A percentile compares a stretch with the other conserved stretches of the same genome.
These are phyloP conservation scores for Potamarius usumacintae DNA, from an alignment of 2,113 vertebrate genomes.

Conservation along the genomic window DNA sequence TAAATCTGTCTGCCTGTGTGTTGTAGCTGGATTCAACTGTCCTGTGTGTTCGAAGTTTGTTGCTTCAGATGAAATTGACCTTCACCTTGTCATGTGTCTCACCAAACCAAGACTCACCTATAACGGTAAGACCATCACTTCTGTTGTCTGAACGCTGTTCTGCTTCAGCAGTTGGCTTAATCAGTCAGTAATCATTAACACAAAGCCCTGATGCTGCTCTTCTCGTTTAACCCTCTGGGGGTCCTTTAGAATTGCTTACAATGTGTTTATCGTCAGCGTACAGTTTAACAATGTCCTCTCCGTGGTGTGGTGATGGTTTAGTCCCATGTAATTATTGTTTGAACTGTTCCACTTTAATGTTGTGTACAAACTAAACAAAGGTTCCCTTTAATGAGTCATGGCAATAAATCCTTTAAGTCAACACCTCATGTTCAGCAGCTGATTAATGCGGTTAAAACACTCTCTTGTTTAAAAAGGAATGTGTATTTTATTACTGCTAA, in stretches of 20 bases:
- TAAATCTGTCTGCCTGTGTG: neutral
- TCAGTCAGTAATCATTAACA: constrained; percentile 33
- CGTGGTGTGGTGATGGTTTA: neutral
- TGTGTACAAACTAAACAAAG: neutral
- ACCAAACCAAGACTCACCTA: constrained; percentile 94
- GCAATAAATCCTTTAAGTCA: neutral
- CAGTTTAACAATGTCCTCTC: neutral
- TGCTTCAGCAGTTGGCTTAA: neutral
- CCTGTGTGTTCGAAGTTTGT: constrained; percentile 96
- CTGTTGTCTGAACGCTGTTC: neutral
- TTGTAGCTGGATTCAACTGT: constrained; percentile 87
- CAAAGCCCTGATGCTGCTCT: neutral
- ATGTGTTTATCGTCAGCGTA: neutral
- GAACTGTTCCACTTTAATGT: neutral
- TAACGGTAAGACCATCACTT: constrained; percentile 84
- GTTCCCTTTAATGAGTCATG: neutral
- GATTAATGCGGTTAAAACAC: neutral
- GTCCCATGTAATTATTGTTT: neutral
- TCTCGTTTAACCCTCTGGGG: neutral
- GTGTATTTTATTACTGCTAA: neutral
- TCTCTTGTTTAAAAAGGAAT: neutral
- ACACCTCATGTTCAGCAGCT: neutral
- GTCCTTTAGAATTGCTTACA: neutral
- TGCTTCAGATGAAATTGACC: constrained; percentile 90
- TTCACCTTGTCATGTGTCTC: constrained; percentile 96